A percentile compares a stretch with the other conserved stretches of the same genome.
Evolutionary conservation across 2,888 invertebrate genomes (phyloP).

Genomic region (Drosophila parthenogenetica): DNA sequence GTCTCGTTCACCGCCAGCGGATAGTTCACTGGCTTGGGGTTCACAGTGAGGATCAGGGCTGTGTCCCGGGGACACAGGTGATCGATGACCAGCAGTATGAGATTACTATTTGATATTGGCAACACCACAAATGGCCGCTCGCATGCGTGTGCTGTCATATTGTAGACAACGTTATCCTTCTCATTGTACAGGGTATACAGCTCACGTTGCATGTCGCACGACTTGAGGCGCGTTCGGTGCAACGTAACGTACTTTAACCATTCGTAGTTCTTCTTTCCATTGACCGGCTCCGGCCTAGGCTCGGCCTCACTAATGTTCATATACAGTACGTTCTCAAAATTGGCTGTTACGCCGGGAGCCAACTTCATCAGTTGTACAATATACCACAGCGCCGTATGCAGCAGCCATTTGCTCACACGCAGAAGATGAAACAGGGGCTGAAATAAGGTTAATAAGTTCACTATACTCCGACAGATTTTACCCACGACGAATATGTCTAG

Average conservation of each 20-base stretch:
- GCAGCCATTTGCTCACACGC: slow-evolving; percentile 87
- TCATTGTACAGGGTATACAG: slow-evolving; percentile 86
- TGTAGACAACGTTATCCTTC: slow-evolving; percentile 86
- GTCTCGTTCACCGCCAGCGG: slow-evolving; percentile 86
- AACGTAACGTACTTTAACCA: slow-evolving; percentile 88
- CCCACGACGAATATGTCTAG: neutral
- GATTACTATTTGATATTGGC: slow-evolving; percentile 91
- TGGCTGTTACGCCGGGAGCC: slow-evolving; percentile 85
- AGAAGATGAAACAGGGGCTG: slow-evolving; percentile 88
- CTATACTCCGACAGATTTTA: neutral
- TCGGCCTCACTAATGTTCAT: slow-evolving; percentile 82
- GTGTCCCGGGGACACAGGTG: slow-evolving; percentile 87
- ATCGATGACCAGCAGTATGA: slow-evolving; percentile 92
- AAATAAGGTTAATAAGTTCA: neutral
- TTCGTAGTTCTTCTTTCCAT: slow-evolving; percentile 85
- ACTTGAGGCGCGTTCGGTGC: slow-evolving; percentile 92
- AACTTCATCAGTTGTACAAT: slow-evolving; percentile 86
- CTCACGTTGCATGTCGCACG: slow-evolving; percentile 92
- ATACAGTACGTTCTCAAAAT: slow-evolving; percentile 55
- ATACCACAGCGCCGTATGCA: slow-evolving; percentile 87
- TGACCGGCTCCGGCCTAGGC: slow-evolving; percentile 85
- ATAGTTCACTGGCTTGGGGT: slow-evolving; percentile 85
- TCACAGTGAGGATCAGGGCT: slow-evolving; percentile 84
- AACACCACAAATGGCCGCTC: slow-evolving; percentile 89
- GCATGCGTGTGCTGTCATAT: slow-evolving; percentile 85